Base-by-base conservation (phyloP, 2,797 vertebrate genomes). In the Malacoctenus gilli region DNA sequence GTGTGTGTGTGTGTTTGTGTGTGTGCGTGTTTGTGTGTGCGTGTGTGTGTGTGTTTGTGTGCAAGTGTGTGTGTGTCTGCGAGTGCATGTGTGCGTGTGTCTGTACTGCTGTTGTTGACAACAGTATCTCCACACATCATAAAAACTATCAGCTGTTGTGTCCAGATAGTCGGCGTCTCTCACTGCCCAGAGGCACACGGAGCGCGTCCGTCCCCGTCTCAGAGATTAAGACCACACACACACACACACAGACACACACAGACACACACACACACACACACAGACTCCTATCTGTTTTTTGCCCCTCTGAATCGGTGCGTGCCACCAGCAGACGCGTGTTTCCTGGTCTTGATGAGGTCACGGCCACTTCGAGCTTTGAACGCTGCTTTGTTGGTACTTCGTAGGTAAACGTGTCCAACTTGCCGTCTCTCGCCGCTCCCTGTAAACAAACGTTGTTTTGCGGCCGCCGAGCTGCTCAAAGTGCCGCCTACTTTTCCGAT, bases 181-280 rank as follows among this genome's bases (percentile, higher is more conserved):
- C 52, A 14, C 15, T 5, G 31, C 70, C n/a, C 31, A 28, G 30
- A 37, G 52, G 59, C 48, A 32, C 23, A 19, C 3, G 4, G 22
- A 58, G 46, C 6, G 5, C 10, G 28, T 5, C 37, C 2, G 31
- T 19, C 34, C 39, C 44, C 19, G 2, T 79, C 43, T 54, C 21
- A 16, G 41, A 75, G 75, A 81, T 79, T 80, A 77, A 72, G 69
- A 53, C 63, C 30, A 7, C 0, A 18, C 35, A 44, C 50, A 43
- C 23, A 25, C 23, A 25, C 23, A 25, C 23, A 25, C 23, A 25
- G 4, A 25, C 23, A 25, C 23, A 25, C 23, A 25, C 23, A 25
- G 23, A 25, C 70, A 30, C 23, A 35, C 38, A 52, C 34, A 35
- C 8, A 51, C 15, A 46, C 43, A 38, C 10, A 46, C 42, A 35